phyloP scores from a whole-genome alignment of 2,888 invertebrate genomes.

The Stramonita haemastoma region DNA sequence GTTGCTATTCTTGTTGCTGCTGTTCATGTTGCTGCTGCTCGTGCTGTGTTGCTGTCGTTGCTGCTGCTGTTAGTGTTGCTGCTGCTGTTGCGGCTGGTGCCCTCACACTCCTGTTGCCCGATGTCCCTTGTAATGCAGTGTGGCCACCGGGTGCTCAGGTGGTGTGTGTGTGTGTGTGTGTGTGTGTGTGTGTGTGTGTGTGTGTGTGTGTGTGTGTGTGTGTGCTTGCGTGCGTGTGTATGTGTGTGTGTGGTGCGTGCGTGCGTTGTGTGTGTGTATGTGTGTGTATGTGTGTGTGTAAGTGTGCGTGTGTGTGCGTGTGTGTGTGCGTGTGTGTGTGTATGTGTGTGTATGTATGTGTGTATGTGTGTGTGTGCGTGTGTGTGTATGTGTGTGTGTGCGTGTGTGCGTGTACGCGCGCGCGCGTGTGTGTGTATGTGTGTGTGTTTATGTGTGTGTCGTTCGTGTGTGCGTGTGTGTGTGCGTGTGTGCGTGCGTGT shows the following conservation, averaged over 20 bases:
- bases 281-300: background rate
- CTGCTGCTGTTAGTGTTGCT: no score
- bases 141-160: no score
- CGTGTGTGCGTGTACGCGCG: background rate
- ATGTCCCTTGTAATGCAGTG: no score
- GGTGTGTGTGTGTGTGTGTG: background rate
- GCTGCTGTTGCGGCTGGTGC: no score
- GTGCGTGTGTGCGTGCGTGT: conserved; percentile 8
- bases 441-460: background rate
- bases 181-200: background rate
- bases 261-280: background rate
- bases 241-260: conserved; percentile 1
- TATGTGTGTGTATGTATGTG: background rate
- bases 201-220: background rate
- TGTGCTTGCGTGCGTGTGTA: background rate
- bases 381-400: conserved; percentile 14
- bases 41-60: no score
- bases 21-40: no score
- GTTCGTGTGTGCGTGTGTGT: background rate
- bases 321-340: background rate
- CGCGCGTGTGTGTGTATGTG: background rate
- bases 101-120: no score
- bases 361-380: background rate
- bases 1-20: no score
- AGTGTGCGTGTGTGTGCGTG: background rate